A percentile compares a stretch with the other conserved stretches of the same genome.
Evolutionary conservation across 2,888 invertebrate species (phyloP).

Genomic region (Sympetrum striolatum): DNA sequence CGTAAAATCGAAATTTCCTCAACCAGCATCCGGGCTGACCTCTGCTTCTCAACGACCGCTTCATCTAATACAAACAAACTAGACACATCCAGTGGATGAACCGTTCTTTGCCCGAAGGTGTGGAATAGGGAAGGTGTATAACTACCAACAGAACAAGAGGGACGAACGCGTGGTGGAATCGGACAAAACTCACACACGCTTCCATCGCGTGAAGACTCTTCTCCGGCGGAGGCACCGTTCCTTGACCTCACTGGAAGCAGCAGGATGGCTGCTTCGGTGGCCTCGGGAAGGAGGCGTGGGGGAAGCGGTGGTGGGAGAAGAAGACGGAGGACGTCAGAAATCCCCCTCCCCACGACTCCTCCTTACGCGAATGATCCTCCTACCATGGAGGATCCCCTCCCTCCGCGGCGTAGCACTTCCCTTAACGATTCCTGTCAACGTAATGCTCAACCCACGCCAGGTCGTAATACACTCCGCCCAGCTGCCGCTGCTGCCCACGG

Average conservation of each 20-base stretch:
- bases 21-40: background rate
- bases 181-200: background rate
- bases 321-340: background rate
- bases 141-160: background rate
- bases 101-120: background rate
- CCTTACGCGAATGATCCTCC: background rate
- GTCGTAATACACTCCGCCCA: background rate
- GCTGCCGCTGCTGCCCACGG: slow-evolving; percentile 11
- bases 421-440: background rate
- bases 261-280: background rate
- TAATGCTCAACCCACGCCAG: background rate
- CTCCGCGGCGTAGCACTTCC: slow-evolving; percentile 17
- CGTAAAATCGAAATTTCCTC: no score
- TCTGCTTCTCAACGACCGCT: background rate
- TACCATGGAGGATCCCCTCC: background rate
- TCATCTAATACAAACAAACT: background rate
- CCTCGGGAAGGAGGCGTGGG: background rate
- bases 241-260: background rate
- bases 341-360: background rate
- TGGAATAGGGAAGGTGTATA: background rate
- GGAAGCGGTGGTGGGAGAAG: background rate
- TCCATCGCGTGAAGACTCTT: background rate
- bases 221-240: slow-evolving; percentile 6
- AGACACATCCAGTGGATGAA: background rate
- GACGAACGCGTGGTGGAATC: background rate